Evolutionary conservation across 2,113 vertebrate species (phyloP).

Genomic region (Riparia riparia): DNA sequence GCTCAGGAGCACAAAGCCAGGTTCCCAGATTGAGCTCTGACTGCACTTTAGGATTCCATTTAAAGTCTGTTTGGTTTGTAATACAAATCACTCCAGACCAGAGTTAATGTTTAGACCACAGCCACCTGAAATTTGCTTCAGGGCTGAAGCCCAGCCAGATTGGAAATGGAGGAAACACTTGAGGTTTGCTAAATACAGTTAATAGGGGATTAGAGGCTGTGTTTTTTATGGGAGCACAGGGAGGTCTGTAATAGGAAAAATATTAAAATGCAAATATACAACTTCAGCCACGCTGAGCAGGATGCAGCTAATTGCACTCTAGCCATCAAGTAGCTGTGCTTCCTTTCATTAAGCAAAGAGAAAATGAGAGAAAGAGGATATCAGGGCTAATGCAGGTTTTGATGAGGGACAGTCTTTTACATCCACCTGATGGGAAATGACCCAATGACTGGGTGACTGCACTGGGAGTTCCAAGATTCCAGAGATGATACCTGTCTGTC

Average conservation of each 20-base stretch:
- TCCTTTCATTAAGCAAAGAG: background rate
- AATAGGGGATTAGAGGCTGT: conserved; percentile 69
- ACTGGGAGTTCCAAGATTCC: background rate
- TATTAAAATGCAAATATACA: conserved; percentile 43
- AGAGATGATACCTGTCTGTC: background rate
- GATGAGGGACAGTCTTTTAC: background rate
- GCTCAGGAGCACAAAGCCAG: conserved; percentile 67
- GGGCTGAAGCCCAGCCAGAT: conserved; percentile 57
- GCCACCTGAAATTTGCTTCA: conserved; percentile 69
- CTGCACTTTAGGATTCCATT: conserved; percentile 59
- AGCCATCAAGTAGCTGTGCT: background rate
- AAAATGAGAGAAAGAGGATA: background rate
- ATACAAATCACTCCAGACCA: conserved; percentile 60
- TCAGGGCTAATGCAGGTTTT: background rate
- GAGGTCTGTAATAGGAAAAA: conserved; percentile 60
- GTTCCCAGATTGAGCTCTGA: conserved; percentile 53
- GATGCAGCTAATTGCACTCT: background rate
- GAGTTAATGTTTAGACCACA: conserved; percentile 70
- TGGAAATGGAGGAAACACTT: conserved; percentile 69
- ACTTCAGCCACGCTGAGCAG: background rate
- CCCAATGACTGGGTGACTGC: background rate
- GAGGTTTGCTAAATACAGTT: conserved; percentile 70
- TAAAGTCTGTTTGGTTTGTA: conserved; percentile 70
- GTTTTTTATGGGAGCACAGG: conserved; percentile 62
- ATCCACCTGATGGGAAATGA: background rate